Percentiles rank a stretch among this genome's conserved stretches.
phyloP scores from a whole-genome alignment of 2,888 invertebrate genomes.

The Cartodere bifasciata region DNA sequence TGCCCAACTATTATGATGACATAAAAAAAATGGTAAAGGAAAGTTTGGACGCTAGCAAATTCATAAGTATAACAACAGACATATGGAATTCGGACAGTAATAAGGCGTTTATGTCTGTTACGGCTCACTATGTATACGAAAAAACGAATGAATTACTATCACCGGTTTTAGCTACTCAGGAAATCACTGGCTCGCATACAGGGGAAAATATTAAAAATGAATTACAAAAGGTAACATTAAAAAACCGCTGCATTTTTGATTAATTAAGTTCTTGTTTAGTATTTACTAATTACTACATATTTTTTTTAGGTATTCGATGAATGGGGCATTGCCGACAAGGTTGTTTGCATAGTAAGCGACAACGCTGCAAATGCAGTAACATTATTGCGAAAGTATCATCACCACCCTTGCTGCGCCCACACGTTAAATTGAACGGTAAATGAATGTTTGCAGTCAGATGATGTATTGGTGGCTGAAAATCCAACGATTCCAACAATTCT shows the following conservation, averaged over 20 bases:
- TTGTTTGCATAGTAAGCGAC: constrained; percentile 5
- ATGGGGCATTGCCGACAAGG: constrained; percentile 4
- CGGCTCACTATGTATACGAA: constrained; percentile 3
- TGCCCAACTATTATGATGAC: background rate
- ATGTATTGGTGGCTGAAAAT: background rate
- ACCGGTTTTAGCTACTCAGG: background rate
- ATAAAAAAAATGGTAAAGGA: no score
- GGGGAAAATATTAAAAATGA: constrained; percentile 1
- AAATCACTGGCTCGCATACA: constrained; percentile 1
- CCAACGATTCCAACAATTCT: constrained; percentile 2
- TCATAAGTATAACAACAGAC: constrained; percentile 14
- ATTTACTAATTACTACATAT: no score
- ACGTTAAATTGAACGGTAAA: constrained; percentile 8
- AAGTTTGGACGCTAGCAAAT: constrained; percentile 1
- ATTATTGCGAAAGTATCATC: no score
- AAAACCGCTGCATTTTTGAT: no score
- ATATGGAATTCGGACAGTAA: constrained; percentile 9
- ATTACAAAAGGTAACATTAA: no score
- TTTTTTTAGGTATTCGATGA: constrained; percentile 5
- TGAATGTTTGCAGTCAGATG: background rate
- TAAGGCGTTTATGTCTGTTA: constrained; percentile 3
- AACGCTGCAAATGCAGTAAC: constrained; percentile 7
- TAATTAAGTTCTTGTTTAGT: no score
- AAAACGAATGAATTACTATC: no score
- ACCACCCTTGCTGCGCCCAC: constrained; percentile 6